Conservation (phyloP, 2,888 invertebrate genomes). For the Bellardia pandia region DNA sequence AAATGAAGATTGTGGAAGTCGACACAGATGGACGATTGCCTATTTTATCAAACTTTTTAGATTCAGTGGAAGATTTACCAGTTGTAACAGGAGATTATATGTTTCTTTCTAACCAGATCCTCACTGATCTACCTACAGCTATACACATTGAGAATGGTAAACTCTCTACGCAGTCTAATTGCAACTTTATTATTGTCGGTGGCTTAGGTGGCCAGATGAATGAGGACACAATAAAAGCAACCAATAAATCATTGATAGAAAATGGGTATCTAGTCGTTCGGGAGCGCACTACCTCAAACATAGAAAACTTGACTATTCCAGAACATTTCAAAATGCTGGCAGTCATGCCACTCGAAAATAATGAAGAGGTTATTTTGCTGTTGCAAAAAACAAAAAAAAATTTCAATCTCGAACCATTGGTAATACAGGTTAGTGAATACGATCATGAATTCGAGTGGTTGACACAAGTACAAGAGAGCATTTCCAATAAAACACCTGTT, state of each 20-base stretch:
- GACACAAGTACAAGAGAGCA: conserved; percentile 77
- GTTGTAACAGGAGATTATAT: conserved; percentile 88
- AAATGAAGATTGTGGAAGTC: conserved; percentile 87
- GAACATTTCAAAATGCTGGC: conserved; percentile 78
- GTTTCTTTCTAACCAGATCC: conserved; percentile 83
- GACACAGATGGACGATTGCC: conserved; percentile 85
- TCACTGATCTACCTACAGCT: conserved; percentile 84
- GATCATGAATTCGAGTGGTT: conserved; percentile 81
- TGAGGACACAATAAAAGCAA: conserved; percentile 83
- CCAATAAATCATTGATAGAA: conserved; percentile 85
- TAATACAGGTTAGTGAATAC: conserved; percentile 78
- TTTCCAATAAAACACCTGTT: conserved; percentile 81
- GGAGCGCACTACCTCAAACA: conserved; percentile 85
- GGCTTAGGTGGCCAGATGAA: conserved; percentile 76
- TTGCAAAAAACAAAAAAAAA: conserved; percentile 77
- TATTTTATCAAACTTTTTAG: conserved; percentile 85
- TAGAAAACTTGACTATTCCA: conserved; percentile 79
- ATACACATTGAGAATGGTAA: conserved; percentile 87
- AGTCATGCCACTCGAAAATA: conserved; percentile 78
- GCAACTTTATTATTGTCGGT: conserved; percentile 79
- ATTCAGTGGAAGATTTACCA: conserved; percentile 88
- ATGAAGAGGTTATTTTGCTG: conserved; percentile 80
- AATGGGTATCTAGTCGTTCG: conserved; percentile 87
- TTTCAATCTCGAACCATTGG: conserved; percentile 73
- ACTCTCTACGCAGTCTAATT: conserved; percentile 82